phyloP scores from a whole-genome alignment of 2,113 vertebrate genomes.

The Sturnus vulgaris region DNA sequence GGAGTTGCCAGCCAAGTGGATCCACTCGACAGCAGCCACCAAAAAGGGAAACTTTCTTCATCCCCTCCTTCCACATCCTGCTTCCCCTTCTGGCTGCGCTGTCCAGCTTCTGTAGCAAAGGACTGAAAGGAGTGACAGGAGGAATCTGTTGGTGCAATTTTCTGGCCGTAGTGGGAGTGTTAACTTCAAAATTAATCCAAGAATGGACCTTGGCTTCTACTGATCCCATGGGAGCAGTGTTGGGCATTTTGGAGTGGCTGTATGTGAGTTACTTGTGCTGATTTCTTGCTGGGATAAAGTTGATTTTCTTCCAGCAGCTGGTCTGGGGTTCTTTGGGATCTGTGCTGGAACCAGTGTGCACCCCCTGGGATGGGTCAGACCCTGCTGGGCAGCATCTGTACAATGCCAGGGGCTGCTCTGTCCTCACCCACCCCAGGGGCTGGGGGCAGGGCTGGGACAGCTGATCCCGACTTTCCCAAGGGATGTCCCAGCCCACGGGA shows the following conservation, averaged over 20 bases:
- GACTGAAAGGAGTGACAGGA: not conserved
- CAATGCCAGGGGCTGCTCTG: not conserved
- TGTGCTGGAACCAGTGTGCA: fast-evolving
- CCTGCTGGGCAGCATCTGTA: not conserved
- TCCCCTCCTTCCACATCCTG: not conserved
- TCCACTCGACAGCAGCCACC: fast-evolving
- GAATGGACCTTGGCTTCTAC: not conserved
- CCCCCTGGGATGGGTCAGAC: not conserved
- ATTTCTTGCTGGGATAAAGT: not conserved
- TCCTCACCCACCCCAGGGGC: not conserved
- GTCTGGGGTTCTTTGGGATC: not conserved
- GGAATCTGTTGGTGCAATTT: not conserved
- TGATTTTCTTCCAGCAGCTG: not conserved
- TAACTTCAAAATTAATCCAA: not conserved
- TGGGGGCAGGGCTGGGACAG: not conserved
- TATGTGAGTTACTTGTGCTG: not conserved
- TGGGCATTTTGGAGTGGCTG: not conserved
- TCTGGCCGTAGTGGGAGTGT: not conserved
- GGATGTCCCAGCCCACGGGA: not conserved
- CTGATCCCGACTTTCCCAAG: not conserved
- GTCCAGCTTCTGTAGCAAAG: not conserved
- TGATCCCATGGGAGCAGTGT: fast-evolving
- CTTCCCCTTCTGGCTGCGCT: not conserved
- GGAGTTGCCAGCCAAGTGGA: not conserved
- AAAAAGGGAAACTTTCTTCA: not conserved